phyloP scores from a whole-genome alignment of 1,140 invertebrate genomes.

The Euwallacea fornicatus region DNA sequence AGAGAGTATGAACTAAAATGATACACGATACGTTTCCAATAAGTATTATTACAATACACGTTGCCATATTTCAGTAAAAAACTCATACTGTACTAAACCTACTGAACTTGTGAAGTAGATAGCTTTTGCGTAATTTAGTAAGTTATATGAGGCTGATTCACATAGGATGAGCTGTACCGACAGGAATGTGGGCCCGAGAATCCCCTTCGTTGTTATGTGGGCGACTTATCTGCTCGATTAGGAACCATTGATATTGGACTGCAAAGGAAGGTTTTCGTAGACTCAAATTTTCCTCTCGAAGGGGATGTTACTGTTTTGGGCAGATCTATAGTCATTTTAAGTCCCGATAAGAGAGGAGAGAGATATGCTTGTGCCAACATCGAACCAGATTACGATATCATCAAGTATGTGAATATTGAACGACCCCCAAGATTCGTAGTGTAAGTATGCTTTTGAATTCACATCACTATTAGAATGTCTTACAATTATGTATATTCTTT shows the following conservation, averaged over 20 bases:
- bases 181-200: slow-evolving; percentile 85
- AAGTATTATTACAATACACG: too few relatives aligned
- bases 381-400: slow-evolving; percentile 85
- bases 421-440: slow-evolving; percentile 85
- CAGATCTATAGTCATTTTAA: slow-evolving; percentile 83
- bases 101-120: not conserved
- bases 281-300: slow-evolving; percentile 86
- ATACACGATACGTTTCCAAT: too few relatives aligned
- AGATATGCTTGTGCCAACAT: slow-evolving; percentile 90
- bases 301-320: slow-evolving; percentile 76
- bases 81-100: slow-evolving; percentile 43
- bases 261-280: slow-evolving; percentile 75
- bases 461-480: not conserved
- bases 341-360: slow-evolving; percentile 68
- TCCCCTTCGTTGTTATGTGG: slow-evolving; percentile 89
- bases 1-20: too few relatives aligned
- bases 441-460: slow-evolving; percentile 60
- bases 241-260: slow-evolving; percentile 83
- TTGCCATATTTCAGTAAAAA: too few relatives aligned
- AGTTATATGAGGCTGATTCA: too few relatives aligned
- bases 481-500: slow-evolving; percentile 29
- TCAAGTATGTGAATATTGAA: slow-evolving; percentile 86
- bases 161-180: slow-evolving; percentile 77
- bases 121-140: not conserved
- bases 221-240: slow-evolving; percentile 82